Conservation (phyloP, 2,888 invertebrate species). For the Ephialtes manifestator region DNA sequence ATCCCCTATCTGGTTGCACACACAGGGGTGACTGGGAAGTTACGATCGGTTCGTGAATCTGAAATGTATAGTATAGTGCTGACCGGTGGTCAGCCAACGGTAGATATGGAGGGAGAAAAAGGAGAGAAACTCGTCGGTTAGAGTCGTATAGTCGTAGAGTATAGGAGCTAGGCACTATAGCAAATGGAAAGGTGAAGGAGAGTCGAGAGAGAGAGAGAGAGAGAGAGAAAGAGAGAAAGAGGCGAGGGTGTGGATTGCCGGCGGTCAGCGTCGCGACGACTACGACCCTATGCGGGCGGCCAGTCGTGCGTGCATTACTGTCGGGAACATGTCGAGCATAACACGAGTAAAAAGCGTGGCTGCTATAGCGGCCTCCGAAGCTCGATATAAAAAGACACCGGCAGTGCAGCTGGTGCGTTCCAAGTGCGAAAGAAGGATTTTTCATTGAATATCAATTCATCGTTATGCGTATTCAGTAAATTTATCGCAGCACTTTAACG, state of each 20-base stretch:
- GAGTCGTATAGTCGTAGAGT: slow-evolving; percentile 26
- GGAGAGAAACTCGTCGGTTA: slow-evolving; percentile 5
- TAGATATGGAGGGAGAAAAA: slow-evolving; percentile 44
- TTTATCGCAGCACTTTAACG: neutral
- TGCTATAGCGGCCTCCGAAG: neutral
- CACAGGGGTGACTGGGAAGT: neutral
- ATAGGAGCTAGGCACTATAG: slow-evolving; percentile 28
- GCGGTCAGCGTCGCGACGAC: slow-evolving; percentile 82
- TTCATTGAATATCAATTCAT: neutral
- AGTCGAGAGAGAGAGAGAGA: slow-evolving; percentile 12
- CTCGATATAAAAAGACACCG: neutral
- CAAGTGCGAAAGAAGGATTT: neutral
- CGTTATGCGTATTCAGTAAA: neutral
- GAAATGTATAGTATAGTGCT: slow-evolving; percentile 20
- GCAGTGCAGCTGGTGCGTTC: neutral
- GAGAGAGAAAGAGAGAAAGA: slow-evolving; percentile 68
- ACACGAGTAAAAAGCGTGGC: slow-evolving; percentile 35
- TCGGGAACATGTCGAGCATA: slow-evolving; percentile 71
- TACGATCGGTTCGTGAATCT: slow-evolving; percentile 25
- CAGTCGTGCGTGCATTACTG: slow-evolving; percentile 76
- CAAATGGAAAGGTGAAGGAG: slow-evolving; percentile 27
- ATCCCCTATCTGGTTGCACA: neutral
- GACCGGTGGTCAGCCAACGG: slow-evolving; percentile 18
- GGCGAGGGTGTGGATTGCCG: slow-evolving; percentile 68
- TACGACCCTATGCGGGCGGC: slow-evolving; percentile 75